Base-by-base conservation (phyloP, 2,797 vertebrate species). In the Pteronotus mesoamericanus region DNA sequence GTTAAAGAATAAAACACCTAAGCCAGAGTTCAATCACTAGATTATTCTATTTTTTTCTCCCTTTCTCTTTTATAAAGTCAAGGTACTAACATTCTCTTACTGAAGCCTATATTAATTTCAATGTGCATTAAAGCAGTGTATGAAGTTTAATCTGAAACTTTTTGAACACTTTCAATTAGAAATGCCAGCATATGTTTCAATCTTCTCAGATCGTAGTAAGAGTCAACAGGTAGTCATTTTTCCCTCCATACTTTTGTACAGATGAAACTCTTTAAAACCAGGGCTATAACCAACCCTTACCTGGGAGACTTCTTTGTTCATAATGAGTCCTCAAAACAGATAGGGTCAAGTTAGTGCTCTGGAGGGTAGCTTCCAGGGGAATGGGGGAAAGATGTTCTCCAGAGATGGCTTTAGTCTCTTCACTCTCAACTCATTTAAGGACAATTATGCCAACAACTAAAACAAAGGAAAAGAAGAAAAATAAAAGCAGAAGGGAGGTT, bases 291-390 rank as follows among this genome's bases (percentile, higher is more conserved):
- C 12, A 84, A 34, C 85, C 91, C 94, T 85, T 96, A 98, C 97
- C 96, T 95, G 96, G 96, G 95, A 97, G 97, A 96, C 91, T 77
- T 94, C 95, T 87, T 92, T 98, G 91, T 96, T 97, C 97, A 98
- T 98, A 98, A 96, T 97, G 96, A 95, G 82, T 87, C 78, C 84
- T 91, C 72, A 95, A 93, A 97, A 96, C 64, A 97, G 91, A 78
- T 79, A 64, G 24, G 89, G 72, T 94, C 86, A 88, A 93, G 80
- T 87, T 26, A 42, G 80, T 26, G 84, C 68, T 97, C 84, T 3
- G 16, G 55, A 91, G 66, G 75, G 37, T 18, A 32, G 80, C 57
- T 86, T 94, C 91, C 44, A 24, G 42, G 51, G 71, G 26, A 75
- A 53, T 21, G 48, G 61, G 72, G 34, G 10, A 68, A 75, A 2